Conservation (phyloP, 2,113 vertebrate genomes). For the Odontesthes bonariensis region DNA sequence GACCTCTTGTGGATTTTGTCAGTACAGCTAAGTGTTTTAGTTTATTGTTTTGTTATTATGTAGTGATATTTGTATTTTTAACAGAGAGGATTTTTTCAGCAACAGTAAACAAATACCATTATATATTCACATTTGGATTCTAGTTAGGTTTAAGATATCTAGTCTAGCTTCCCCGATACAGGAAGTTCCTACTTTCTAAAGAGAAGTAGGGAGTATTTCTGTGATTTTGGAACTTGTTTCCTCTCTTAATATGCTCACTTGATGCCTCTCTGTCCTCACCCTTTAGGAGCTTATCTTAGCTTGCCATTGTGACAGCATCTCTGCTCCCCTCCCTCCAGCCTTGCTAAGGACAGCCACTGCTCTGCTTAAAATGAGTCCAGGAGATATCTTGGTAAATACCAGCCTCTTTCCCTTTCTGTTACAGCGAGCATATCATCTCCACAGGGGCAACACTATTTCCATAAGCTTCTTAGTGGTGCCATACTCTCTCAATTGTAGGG, state of each 20-base stretch:
- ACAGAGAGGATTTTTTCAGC: too few species aligned
- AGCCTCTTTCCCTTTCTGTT: conserved; percentile 45
- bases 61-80: too few species aligned
- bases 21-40: neutral
- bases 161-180: neutral
- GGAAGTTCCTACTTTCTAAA: too few species aligned
- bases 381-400: conserved; percentile 52
- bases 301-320: conserved; percentile 37
- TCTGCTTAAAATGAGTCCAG: conserved; percentile 40
- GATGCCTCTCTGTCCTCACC: conserved; percentile 47
- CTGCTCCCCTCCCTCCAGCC: conserved; percentile 17
- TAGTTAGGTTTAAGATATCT: neutral
- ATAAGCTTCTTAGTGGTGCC: conserved; percentile 65
- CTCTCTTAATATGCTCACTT: conserved; percentile 24
- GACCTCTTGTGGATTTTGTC: conserved; percentile 47
- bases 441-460: conserved; percentile 53
- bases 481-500: conserved; percentile 46
- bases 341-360: conserved; percentile 34
- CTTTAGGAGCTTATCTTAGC: conserved; percentile 48
- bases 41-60: too few species aligned
- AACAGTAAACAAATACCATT: too few species aligned
- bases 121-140: neutral
- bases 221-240: conserved; percentile 5
- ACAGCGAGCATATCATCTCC: conserved; percentile 46
- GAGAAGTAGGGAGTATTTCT: neutral